Percentiles rank a stretch among this genome's conserved stretches.
Evolutionary conservation across 2,888 invertebrate species (phyloP).

Genomic region (Criorhina ranunculi): DNA sequence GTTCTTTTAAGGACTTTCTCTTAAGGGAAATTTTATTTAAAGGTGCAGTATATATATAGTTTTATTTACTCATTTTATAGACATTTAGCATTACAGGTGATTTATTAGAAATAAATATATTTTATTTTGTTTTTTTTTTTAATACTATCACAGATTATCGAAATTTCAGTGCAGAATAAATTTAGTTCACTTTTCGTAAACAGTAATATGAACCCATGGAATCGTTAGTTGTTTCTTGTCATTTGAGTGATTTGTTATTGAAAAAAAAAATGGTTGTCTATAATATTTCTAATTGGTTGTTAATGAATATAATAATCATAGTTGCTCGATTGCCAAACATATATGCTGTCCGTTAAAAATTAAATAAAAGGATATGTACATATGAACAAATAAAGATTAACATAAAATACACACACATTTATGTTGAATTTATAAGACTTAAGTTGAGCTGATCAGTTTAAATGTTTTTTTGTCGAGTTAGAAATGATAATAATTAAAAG

Average conservation of each 20-base stretch:
- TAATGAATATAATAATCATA: constrained; percentile 77
- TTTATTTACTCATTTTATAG: constrained; percentile 64
- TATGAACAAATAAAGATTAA: constrained; percentile 43
- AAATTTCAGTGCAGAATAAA: constrained; percentile 75
- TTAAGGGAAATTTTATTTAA: constrained; percentile 57
- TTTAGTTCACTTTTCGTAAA: constrained; percentile 58
- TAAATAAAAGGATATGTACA: constrained; percentile 35
- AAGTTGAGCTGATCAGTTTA: constrained; percentile 29
- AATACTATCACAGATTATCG: constrained; percentile 71
- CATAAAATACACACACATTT: constrained; percentile 61
- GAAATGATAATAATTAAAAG: constrained; percentile 20
- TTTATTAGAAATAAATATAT: constrained; percentile 37
- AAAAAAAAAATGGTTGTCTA: constrained; percentile 17
- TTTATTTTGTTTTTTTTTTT: constrained; percentile 32
- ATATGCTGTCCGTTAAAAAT: constrained; percentile 83
- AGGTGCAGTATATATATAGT: constrained; percentile 63
- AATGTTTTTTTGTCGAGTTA: background rate
- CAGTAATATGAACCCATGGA: constrained; percentile 48
- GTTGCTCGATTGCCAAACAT: constrained; percentile 85
- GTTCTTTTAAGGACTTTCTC: constrained; percentile 55
- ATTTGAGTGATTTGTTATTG: constrained; percentile 41
- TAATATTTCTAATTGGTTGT: constrained; percentile 59
- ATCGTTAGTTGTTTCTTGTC: constrained; percentile 39
- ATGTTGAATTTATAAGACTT: constrained; percentile 9
- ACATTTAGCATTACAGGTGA: constrained; percentile 74